Percentiles rank a stretch among this genome's conserved stretches.
Conservation (phyloP, 2,888 invertebrate species). For the Agrilus biguttatus region DNA sequence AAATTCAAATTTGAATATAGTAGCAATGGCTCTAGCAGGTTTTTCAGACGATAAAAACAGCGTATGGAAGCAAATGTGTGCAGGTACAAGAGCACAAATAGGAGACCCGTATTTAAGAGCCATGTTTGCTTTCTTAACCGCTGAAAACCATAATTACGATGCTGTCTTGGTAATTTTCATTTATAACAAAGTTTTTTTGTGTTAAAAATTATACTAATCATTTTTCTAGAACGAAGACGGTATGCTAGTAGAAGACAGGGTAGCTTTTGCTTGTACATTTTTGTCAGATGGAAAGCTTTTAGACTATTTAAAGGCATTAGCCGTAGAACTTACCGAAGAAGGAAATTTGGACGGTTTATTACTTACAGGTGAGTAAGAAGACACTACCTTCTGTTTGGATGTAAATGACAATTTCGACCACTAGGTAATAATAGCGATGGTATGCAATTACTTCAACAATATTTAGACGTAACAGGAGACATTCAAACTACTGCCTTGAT, state of each 20-base stretch:
- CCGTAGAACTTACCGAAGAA: constrained; percentile 52
- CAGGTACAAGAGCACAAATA: constrained; percentile 58
- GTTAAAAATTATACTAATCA: too few relatives aligned
- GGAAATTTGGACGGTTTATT: constrained; percentile 77
- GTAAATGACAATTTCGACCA: background rate
- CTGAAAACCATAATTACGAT: constrained; percentile 62
- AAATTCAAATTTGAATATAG: constrained; percentile 38
- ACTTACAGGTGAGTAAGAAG: constrained; percentile 47
- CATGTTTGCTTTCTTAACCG: constrained; percentile 79
- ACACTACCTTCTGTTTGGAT: background rate
- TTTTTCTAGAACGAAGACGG: constrained; percentile 58
- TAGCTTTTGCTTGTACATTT: constrained; percentile 83
- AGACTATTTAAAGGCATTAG: constrained; percentile 62
- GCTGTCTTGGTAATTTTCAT: constrained; percentile 50
- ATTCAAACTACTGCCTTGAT: constrained; percentile 81
- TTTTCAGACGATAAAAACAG: constrained; percentile 73
- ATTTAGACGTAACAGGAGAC: constrained; percentile 76
- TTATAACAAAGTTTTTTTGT: constrained; percentile 1
- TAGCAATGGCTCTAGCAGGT: constrained; percentile 73
- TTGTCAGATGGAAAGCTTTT: constrained; percentile 65
- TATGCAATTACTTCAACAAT: constrained; percentile 67
- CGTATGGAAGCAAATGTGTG: constrained; percentile 64
- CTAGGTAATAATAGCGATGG: constrained; percentile 59
- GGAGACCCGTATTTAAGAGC: constrained; percentile 84
- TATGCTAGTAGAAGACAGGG: constrained; percentile 73